A percentile compares a stretch with the other conserved stretches of the same genome.
Conservation (phyloP, 2,113 vertebrate species). For the Oreotrochilus melanogaster region DNA sequence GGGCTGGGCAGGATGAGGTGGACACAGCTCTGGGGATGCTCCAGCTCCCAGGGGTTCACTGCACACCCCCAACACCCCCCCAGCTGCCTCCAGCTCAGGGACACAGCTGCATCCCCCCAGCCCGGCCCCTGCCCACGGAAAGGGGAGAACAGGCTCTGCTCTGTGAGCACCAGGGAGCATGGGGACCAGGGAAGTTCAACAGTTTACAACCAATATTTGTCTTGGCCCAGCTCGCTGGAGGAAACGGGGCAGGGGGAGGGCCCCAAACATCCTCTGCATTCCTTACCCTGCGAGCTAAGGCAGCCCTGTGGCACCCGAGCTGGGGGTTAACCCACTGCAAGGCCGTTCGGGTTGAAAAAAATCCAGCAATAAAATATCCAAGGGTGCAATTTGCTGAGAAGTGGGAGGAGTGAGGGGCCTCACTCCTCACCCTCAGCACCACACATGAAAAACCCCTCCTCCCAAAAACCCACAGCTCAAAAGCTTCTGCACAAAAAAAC, state of each 20-base stretch:
- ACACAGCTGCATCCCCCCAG: not conserved
- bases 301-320: not conserved
- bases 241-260: constrained; percentile 60
- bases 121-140: not conserved
- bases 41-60: not conserved
- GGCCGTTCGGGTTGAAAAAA: not conserved
- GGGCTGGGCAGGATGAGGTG: not conserved
- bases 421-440: fast-evolving
- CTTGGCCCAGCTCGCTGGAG: constrained; percentile 33
- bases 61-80: too few species aligned
- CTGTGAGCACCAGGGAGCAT: not conserved
- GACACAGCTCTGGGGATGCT: not conserved
- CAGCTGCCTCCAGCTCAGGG: not conserved
- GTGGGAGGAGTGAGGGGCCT: not conserved
- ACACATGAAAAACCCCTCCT: fast-evolving
- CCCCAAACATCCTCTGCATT: constrained; percentile 60
- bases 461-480: not conserved
- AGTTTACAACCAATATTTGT: constrained; percentile 64
- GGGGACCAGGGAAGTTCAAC: constrained; percentile 51
- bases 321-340: not conserved
- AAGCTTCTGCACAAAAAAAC: not conserved
- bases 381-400: not conserved
- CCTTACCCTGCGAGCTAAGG: not conserved
- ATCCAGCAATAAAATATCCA: not conserved
- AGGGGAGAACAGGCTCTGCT: constrained; percentile 42